These are phyloP conservation scores for Xiphorhynchus erythropygius DNA, from an alignment of 2,797 vertebrate species.

Conservation along the genomic window DNA sequence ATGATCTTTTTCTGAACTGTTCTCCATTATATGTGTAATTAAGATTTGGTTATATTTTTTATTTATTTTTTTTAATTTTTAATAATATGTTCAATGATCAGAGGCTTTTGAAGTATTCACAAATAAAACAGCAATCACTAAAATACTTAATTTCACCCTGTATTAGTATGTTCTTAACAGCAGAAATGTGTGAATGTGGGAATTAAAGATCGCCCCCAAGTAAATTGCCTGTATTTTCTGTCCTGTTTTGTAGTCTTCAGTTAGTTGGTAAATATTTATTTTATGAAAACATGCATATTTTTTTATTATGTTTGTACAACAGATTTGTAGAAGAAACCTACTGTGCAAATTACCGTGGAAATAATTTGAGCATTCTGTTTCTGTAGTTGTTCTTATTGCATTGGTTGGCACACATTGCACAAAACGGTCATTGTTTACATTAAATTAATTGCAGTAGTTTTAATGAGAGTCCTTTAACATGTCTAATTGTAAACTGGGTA, in stretches of 20 bases:
- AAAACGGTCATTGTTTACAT: slow-evolving; percentile 46
- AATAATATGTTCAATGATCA: background rate
- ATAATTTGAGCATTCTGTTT: background rate
- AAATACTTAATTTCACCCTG: background rate
- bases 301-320: background rate
- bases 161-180: background rate
- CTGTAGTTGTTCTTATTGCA: background rate
- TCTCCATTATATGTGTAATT: background rate
- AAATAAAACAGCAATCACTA: background rate
- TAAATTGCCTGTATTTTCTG: background rate
- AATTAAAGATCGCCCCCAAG: background rate
- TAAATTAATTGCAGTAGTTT: background rate
- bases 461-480: background rate
- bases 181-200: background rate
- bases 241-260: background rate
- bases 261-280: slow-evolving; percentile 25
- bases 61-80: background rate
- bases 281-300: background rate
- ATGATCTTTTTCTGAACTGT: background rate
- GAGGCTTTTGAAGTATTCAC: background rate
- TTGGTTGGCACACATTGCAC: slow-evolving; percentile 29
- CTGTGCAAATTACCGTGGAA: background rate
- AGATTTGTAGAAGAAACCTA: background rate
- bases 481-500: background rate
- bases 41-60: background rate